A percentile compares a stretch with the other conserved stretches of the same genome.
Evolutionary conservation across 1,140 invertebrate species (phyloP).

Genomic region (Cherax destructor): DNA sequence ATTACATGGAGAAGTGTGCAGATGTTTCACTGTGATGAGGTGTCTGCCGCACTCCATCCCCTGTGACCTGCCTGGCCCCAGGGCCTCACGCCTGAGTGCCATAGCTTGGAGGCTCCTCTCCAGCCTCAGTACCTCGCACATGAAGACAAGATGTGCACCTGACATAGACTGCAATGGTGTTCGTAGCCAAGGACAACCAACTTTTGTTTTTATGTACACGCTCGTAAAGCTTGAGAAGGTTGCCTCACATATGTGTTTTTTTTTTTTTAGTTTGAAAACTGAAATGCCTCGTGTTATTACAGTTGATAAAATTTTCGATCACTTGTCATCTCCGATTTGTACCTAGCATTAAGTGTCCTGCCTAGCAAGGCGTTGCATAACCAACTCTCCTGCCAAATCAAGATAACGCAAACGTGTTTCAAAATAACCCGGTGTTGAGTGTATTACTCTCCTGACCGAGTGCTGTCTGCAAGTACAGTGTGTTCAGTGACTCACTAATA

Average conservation of each 20-base stretch:
- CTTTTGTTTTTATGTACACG: background rate
- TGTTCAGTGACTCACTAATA: no score
- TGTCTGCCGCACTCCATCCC: constrained; percentile 38
- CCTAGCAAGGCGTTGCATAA: background rate
- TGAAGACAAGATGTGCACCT: constrained; percentile 23
- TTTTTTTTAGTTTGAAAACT: background rate
- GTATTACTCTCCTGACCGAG: background rate
- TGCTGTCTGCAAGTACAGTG: background rate
- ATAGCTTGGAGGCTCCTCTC: background rate
- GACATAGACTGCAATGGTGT: background rate
- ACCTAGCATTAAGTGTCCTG: background rate
- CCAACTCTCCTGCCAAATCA: background rate
- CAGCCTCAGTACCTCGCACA: background rate
- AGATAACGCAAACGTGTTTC: background rate
- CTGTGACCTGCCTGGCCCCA: constrained; percentile 37
- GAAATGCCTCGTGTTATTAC: background rate
- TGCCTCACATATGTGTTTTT: background rate
- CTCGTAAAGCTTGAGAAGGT: background rate
- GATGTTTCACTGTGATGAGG: constrained; percentile 60
- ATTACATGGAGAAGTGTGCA: constrained; percentile 44
- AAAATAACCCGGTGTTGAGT: background rate
- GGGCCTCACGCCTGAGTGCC: constrained; percentile 9
- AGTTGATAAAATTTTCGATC: background rate
- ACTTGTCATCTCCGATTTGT: background rate
- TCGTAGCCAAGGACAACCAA: background rate